Evolutionary conservation across 2,113 vertebrate species (phyloP), one percentile per base, ranked within the genome.

Genomic region (Apteryx owenii): DNA sequence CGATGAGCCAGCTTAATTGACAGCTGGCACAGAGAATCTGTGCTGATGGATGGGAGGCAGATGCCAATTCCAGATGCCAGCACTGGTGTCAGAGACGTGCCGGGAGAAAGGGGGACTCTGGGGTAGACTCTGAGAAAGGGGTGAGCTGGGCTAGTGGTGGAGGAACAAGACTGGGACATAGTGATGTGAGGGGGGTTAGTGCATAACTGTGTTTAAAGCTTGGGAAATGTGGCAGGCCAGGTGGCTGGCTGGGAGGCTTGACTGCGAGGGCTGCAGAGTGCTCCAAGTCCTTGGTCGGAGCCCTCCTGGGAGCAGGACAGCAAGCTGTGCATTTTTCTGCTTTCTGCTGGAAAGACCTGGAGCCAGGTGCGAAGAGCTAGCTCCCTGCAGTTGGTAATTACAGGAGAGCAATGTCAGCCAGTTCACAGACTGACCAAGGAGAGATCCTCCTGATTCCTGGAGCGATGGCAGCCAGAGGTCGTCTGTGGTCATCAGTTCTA

Each of bases 121-220:
- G 36, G 36, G 36, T 38, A 38, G 36, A 38, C 36, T 38, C 36
- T 38, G 36, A 38, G 36, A 38, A 38, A 61, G 78, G 33, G 81
- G 9, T 23, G 13, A 8, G 40, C 3, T 0, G 0, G 42, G 62
- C 65, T 48, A 61, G 17, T 1, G 0, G 50, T 12, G 36, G 42
- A 62, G 53, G 72, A 69, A 16, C 0, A 0, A 82, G 78, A 16
- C 66, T 31, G 51, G 60, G 44, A 23, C 56, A 20, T 62, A 73
- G n/a, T 3, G 1, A 1, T 4, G 29, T 42, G 20, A 36, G 64
- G 5, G 2, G 16, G 6, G 7, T 4, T 22, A 29, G 75, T 25
- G 48, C 28, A 6, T 20, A 65, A 14, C 31, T 9, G 3, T 33
- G 21, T n/a, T 31, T 51, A 81, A 53, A 64, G 20, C 38, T 44